A percentile compares a stretch with the other conserved stretches of the same genome.
Conservation (phyloP, 2,888 invertebrate species). For the Nomada flava region DNA sequence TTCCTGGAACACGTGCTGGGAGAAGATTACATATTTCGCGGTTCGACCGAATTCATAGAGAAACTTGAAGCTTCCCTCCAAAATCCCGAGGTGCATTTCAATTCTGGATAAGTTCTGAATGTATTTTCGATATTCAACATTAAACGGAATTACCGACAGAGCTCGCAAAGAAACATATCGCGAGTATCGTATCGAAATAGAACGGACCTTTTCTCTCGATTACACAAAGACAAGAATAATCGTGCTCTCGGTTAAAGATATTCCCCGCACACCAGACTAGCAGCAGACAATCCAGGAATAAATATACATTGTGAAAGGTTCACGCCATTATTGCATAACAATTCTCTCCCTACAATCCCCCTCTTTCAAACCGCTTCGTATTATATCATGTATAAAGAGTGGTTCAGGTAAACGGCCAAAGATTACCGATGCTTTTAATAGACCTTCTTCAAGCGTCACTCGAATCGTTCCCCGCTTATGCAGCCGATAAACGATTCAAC, state of each 20-base stretch:
- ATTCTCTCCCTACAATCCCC: not conserved
- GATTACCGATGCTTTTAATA: conserved; percentile 31
- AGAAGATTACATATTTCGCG: not conserved
- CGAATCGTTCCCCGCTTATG: not conserved
- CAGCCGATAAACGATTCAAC: conserved; percentile 15
- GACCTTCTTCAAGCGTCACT: not conserved
- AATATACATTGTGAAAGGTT: conserved; percentile 24
- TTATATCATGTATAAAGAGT: conserved; percentile 1
- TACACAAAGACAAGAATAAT: conserved; percentile 32
- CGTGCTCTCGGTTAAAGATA: conserved; percentile 14
- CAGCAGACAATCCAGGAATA: conserved; percentile 45
- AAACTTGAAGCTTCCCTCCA: not conserved
- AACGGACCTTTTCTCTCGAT: not conserved
- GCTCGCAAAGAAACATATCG: too few relatives aligned
- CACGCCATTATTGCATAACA: conserved; percentile 35
- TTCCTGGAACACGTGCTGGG: conserved; percentile 19
- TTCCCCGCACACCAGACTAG: conserved; percentile 10
- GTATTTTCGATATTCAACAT: too few relatives aligned
- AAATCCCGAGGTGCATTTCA: too few relatives aligned
- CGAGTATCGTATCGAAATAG: not conserved
- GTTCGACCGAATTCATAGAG: not conserved
- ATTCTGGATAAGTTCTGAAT: too few relatives aligned
- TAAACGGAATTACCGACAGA: not conserved
- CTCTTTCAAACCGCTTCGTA: not conserved
- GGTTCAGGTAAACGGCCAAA: conserved; percentile 29